Evolutionary conservation across 2,797 vertebrate species (phyloP).

Genomic region (Danio jaintianensis): DNA sequence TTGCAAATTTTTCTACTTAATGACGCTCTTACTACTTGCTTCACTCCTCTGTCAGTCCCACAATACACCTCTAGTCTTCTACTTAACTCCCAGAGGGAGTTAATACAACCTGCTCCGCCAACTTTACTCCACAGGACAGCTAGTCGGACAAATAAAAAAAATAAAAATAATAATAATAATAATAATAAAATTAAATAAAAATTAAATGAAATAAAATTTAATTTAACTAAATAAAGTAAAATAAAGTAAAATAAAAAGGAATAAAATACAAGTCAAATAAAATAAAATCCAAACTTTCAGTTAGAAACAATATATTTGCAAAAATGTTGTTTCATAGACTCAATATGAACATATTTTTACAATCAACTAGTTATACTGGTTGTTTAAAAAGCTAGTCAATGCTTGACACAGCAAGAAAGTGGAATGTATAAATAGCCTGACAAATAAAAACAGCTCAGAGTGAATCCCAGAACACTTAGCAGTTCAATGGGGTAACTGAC

Average conservation of each 20-base stretch:
- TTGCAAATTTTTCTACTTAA: constrained; percentile 31
- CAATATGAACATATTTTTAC: neutral
- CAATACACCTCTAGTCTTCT: constrained; percentile 15
- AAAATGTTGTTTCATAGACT: no score
- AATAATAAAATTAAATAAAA: no score
- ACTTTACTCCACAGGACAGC: neutral
- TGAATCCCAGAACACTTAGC: neutral
- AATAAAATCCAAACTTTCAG: no score
- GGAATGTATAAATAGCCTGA: neutral
- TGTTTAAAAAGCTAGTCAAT: neutral
- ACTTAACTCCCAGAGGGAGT: constrained; percentile 10
- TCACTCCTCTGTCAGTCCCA: constrained; percentile 14
- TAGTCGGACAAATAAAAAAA: neutral
- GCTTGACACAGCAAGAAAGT: neutral
- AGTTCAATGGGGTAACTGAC: neutral
- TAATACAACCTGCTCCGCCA: neutral
- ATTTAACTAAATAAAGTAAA: no score
- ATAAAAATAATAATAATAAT: no score
- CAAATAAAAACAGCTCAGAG: neutral
- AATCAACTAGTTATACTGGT: neutral
- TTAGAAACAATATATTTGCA: no score
- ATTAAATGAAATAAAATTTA: no score
- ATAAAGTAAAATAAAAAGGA: no score
- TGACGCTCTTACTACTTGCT: constrained; percentile 26
- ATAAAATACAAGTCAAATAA: no score